A percentile compares a stretch with the other conserved stretches of the same genome.
These are phyloP conservation scores for Galeruca laticollis DNA, from an alignment of 2,888 invertebrate genomes.

Conservation along the genomic window DNA sequence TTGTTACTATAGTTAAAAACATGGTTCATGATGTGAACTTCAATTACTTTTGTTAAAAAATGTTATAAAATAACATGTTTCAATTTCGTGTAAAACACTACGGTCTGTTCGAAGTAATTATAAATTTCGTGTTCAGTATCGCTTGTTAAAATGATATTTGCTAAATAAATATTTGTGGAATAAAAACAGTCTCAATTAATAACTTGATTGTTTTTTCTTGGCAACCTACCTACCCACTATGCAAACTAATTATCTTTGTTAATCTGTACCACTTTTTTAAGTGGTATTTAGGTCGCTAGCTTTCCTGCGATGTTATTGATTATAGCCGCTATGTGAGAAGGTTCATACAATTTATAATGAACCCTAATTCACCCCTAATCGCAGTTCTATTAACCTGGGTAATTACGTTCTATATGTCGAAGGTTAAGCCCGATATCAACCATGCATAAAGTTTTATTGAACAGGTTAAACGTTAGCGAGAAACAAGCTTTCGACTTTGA, in stretches of 20 bases:
- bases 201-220: conserved; percentile 12
- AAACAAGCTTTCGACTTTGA: conserved; percentile 19
- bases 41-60: too few relatives aligned
- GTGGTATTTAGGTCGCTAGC: conserved; percentile 48
- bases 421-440: conserved; percentile 28
- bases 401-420: conserved; percentile 34
- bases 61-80: too few relatives aligned
- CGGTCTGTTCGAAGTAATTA: too few relatives aligned
- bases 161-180: not conserved
- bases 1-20: too few relatives aligned
- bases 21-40: too few relatives aligned
- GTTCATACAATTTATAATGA: conserved; percentile 28
- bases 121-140: not conserved
- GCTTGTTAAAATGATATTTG: conserved; percentile 1
- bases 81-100: too few relatives aligned
- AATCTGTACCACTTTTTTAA: conserved; percentile 46
- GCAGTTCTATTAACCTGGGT: conserved; percentile 32
- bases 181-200: conserved; percentile 3
- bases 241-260: conserved; percentile 32
- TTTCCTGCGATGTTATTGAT: conserved; percentile 42
- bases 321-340: conserved; percentile 28
- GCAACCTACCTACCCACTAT: conserved; percentile 10
- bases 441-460: conserved; percentile 32
- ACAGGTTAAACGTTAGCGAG: conserved; percentile 19
- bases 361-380: conserved; percentile 28